Evolutionary conservation across 1,140 invertebrate species (phyloP), one percentile per base, ranked within the genome.

Genomic region (Wiebesia pumilae): DNA sequence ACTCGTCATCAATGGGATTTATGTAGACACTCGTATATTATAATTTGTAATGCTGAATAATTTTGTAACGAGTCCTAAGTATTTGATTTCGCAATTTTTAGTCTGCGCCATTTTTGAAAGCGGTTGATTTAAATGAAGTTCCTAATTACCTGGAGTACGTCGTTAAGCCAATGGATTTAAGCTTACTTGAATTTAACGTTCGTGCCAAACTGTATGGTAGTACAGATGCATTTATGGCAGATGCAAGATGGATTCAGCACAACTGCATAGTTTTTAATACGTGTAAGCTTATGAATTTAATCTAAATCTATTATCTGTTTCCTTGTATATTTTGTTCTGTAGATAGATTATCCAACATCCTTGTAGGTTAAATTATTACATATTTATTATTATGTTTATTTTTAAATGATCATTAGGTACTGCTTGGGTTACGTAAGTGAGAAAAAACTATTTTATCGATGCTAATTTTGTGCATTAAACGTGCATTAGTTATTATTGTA

Each of bases 211-310:
- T 95, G n/a, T 99, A 98, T 92, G 96, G 97, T n/a, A 97, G 96
- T 91, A 97, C 97, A 0, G 97, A 98, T 90, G 97, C 97, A 21
- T 98, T 99, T 92, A 94, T 97, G 73, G 96, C 97, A 14, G 98
- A 99, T 92, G 96, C 96, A 0, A 97, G 97, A 91, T 99, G 98
- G 98, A 97, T 99, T 89, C 95, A 98, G 75, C 98, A 99, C 91
- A 98, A 99, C 90, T 97, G 97, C 92, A 96, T 97, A 90, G 96
- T 98, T 62, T 98, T 97, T 90, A 97, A 97, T 94, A 97, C 97
- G 90, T 95, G 97, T 98, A 94, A 94, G 95, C 94, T 80, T 77
- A 62, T 80, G 82, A 73, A 81, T 73, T 78, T 69, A 54, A 38
- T 75, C n/a, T 79, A 14, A 40, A 69, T 38, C 1, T 27, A 35